Evolutionary conservation across 2,797 vertebrate genomes (phyloP).

Genomic region (Clarias fuscus): DNA sequence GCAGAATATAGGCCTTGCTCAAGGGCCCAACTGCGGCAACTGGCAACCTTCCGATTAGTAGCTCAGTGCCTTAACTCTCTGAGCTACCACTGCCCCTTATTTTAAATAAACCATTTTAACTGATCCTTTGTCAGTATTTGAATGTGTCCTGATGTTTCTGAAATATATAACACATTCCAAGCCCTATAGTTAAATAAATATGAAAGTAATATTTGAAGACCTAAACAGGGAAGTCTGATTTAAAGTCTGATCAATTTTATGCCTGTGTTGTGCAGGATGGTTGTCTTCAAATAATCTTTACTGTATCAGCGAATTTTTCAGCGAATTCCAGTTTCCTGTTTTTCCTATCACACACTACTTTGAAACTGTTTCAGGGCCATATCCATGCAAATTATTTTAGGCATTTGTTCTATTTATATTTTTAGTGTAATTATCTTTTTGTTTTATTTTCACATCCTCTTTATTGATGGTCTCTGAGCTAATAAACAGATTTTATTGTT

Average conservation of each 20-base stretch:
- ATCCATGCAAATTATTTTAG: too few species aligned
- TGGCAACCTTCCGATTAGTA: too few species aligned
- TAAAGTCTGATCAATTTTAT: neutral
- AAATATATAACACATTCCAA: neutral
- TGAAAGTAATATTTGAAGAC: neutral
- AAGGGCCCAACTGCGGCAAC: too few species aligned
- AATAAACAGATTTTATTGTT: too few species aligned
- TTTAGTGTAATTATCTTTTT: too few species aligned
- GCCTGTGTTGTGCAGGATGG: neutral
- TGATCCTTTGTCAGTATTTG: neutral
- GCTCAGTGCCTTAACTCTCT: too few species aligned
- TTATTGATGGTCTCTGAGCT: too few species aligned
- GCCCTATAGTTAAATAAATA: neutral
- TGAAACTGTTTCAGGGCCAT: neutral
- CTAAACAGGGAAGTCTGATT: neutral
- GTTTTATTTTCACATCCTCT: too few species aligned
- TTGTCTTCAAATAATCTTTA: neutral
- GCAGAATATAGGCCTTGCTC: too few species aligned
- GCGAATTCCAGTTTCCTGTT: neutral
- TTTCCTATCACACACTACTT: neutral
- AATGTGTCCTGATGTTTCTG: neutral
- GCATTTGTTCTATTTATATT: too few species aligned
- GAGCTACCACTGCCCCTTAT: too few species aligned
- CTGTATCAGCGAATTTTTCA: neutral
- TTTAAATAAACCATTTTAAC: neutral